Conservation (phyloP, 2,888 invertebrate genomes). For the Microctonus hyperodae region DNA sequence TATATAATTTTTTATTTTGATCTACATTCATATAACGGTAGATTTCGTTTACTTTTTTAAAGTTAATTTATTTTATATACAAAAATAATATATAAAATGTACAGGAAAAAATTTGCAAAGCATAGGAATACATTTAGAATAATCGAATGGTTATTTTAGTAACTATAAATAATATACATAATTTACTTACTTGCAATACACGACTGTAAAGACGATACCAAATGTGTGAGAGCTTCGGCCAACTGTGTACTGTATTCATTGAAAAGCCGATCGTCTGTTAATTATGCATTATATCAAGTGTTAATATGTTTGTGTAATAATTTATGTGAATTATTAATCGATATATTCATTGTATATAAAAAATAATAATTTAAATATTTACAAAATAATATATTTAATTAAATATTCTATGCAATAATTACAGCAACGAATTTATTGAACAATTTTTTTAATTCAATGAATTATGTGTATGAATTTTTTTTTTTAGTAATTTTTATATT, state of each 20-base stretch:
- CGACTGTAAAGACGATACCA: constrained; percentile 72
- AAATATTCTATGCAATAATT: too few species aligned
- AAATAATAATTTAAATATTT: too few species aligned
- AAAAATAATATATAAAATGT: not conserved
- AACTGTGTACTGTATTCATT: constrained; percentile 70
- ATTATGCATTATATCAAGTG: constrained; percentile 45
- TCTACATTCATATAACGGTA: not conserved
- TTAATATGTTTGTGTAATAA: not conserved
- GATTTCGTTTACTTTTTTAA: not conserved
- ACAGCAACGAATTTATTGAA: too few species aligned
- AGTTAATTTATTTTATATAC: not conserved
- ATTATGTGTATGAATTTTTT: too few species aligned
- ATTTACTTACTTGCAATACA: constrained; percentile 73
- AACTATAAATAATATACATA: not conserved
- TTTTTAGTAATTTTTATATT: too few species aligned
- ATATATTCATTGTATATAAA: not conserved
- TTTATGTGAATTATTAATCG: not conserved
- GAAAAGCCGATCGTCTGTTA: constrained; percentile 63
- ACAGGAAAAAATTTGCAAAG: not conserved
- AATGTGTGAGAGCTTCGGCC: constrained; percentile 69
- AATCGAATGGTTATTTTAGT: not conserved
- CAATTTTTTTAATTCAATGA: too few species aligned
- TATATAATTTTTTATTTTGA: not conserved
- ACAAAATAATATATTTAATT: too few species aligned
- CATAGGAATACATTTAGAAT: not conserved